phyloP scores from a whole-genome alignment of 2,113 vertebrate species.

The Hydrochoerus hydrochaeris region DNA sequence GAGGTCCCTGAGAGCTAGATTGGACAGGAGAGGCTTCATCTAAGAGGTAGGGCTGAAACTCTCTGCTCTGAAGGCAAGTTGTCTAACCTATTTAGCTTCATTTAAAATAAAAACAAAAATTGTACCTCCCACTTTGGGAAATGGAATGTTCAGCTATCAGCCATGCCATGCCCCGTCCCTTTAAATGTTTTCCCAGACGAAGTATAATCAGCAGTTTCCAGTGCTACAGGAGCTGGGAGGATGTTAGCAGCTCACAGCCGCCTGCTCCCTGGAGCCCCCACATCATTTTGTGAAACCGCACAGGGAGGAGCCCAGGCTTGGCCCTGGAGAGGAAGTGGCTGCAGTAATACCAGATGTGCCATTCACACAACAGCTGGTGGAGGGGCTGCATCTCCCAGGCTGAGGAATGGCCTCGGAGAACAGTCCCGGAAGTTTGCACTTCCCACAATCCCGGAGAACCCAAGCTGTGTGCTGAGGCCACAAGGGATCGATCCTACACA shows the following conservation, averaged over 20 bases:
- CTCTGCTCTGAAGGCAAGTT: background rate
- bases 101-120: background rate
- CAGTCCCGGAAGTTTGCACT: constrained; percentile 22
- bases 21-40: background rate
- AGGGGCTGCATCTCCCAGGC: background rate
- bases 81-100: background rate
- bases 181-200: constrained; percentile 53
- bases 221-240: constrained; percentile 36
- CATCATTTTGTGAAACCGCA: constrained; percentile 52
- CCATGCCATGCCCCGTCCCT: background rate
- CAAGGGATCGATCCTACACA: constrained; percentile 9
- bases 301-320: constrained; percentile 52
- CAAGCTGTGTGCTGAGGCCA: background rate
- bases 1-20: background rate
- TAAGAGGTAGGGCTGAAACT: background rate
- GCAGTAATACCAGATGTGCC: constrained; percentile 66
- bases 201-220: constrained; percentile 38
- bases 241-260: background rate
- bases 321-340: constrained; percentile 73
- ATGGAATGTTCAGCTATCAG: background rate
- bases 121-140: background rate
- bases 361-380: constrained; percentile 66
- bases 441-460: constrained; percentile 5
- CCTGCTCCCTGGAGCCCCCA: constrained; percentile 57
- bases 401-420: background rate